phyloP scores from a whole-genome alignment of 2,888 invertebrate genomes.

The Drosophila mercatorum region DNA sequence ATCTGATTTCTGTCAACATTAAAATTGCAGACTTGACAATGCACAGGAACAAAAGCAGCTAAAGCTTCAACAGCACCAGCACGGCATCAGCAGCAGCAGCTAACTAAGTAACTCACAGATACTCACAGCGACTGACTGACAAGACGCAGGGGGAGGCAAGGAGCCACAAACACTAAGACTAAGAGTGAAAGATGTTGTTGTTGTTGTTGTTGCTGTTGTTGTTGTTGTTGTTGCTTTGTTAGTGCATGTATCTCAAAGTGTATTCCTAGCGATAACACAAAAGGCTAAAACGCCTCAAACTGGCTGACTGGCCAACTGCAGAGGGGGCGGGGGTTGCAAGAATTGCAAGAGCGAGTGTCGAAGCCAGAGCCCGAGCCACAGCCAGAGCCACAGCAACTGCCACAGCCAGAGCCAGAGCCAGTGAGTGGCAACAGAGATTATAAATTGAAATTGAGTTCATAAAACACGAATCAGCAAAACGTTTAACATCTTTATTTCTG shows the following conservation, averaged over 20 bases:
- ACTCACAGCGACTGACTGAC: slow-evolving; percentile 58
- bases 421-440: slow-evolving; percentile 81
- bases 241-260: slow-evolving; percentile 68
- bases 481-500: slow-evolving; percentile 82
- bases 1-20: slow-evolving; percentile 81
- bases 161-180: slow-evolving; percentile 6
- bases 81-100: slow-evolving; percentile 44
- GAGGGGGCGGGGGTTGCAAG: slow-evolving; percentile 8
- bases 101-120: slow-evolving; percentile 78
- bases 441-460: slow-evolving; percentile 84
- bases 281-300: slow-evolving; percentile 76
- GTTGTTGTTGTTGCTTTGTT: slow-evolving; percentile 43
- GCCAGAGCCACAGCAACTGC: slow-evolving; percentile 19
- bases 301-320: slow-evolving; percentile 30
- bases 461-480: slow-evolving; percentile 83
- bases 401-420: slow-evolving; percentile 40
- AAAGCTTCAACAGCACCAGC: slow-evolving; percentile 5
- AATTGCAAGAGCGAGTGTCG: slow-evolving; percentile 7
- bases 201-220: slow-evolving; percentile 24
- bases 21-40: slow-evolving; percentile 80
- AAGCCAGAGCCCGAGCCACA: slow-evolving; percentile 29
- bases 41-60: slow-evolving; percentile 49
- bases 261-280: slow-evolving; percentile 74
- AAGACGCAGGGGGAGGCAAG: slow-evolving; percentile 15
- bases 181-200: slow-evolving; percentile 16